Conservation (phyloP, 2,888 invertebrate genomes). For the Busseola fusca region DNA sequence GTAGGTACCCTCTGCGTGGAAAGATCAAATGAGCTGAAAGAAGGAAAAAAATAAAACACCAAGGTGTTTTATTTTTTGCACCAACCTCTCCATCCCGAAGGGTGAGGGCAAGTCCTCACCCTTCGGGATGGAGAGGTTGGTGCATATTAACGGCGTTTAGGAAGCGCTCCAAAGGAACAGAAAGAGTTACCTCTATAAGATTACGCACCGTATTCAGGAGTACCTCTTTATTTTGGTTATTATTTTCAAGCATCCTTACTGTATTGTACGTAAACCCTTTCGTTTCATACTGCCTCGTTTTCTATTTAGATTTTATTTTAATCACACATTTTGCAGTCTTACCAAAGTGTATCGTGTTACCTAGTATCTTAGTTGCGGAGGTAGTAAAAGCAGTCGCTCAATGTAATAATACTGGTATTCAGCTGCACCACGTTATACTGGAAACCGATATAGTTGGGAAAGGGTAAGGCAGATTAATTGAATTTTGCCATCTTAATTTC, state of each 20-base stretch:
- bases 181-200: neutral
- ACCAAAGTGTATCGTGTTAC: neutral
- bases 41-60: neutral
- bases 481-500: constrained; percentile 1
- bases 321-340: neutral
- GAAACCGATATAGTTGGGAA: neutral
- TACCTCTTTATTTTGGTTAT: neutral
- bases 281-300: neutral
- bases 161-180: neutral
- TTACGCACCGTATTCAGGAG: neutral
- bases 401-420: neutral
- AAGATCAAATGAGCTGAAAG: neutral
- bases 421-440: neutral
- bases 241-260: neutral
- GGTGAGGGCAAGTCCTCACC: too few species aligned
- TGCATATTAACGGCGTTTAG: constrained; percentile 1
- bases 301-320: neutral
- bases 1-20: neutral
- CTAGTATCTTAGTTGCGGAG: neutral
- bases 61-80: too few species aligned
- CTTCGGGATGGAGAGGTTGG: neutral
- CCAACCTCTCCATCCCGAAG: too few species aligned
- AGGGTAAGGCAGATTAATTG: neutral
- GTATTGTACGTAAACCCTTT: neutral
- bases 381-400: neutral